A percentile compares a stretch with the other conserved stretches of the same genome.
Evolutionary conservation across 2,888 invertebrate species (phyloP).

Genomic region (Spisula subtruncata): DNA sequence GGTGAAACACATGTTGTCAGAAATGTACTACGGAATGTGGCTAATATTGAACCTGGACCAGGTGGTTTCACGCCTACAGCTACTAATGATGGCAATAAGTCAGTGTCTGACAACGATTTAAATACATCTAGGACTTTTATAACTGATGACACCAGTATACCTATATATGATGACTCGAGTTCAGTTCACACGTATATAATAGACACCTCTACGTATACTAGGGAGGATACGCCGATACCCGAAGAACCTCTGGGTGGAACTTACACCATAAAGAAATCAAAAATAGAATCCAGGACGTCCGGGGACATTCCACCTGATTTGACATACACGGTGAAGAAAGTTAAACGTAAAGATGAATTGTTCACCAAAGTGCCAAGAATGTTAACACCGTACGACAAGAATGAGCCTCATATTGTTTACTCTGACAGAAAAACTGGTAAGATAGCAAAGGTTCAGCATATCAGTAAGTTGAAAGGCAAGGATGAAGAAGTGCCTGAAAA

Average conservation of each 20-base stretch:
- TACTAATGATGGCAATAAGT: neutral
- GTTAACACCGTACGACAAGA: slow-evolving; percentile 48
- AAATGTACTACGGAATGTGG: slow-evolving; percentile 17
- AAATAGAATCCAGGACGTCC: neutral
- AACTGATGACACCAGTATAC: slow-evolving; percentile 37
- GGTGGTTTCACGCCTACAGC: neutral
- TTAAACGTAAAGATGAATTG: neutral
- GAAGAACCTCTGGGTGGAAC: neutral
- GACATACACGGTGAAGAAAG: slow-evolving; percentile 5
- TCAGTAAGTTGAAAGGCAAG: neutral
- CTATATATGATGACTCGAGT: slow-evolving; percentile 32
- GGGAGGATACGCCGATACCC: neutral
- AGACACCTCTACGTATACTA: neutral
- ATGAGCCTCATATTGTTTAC: slow-evolving; percentile 46
- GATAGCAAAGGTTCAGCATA: slow-evolving; percentile 27
- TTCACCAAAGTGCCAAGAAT: neutral
- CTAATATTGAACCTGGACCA: neutral
- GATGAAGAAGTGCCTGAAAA: neutral
- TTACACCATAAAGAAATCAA: slow-evolving; percentile 21
- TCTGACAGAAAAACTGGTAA: neutral
- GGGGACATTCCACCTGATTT: neutral
- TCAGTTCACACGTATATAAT: slow-evolving; percentile 8
- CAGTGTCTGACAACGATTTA: slow-evolving; percentile 9
- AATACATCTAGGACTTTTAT: slow-evolving; percentile 28
- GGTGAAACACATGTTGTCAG: neutral